phyloP scores from a whole-genome alignment of 1,140 invertebrate species.

The Cotesia glomerata region DNA sequence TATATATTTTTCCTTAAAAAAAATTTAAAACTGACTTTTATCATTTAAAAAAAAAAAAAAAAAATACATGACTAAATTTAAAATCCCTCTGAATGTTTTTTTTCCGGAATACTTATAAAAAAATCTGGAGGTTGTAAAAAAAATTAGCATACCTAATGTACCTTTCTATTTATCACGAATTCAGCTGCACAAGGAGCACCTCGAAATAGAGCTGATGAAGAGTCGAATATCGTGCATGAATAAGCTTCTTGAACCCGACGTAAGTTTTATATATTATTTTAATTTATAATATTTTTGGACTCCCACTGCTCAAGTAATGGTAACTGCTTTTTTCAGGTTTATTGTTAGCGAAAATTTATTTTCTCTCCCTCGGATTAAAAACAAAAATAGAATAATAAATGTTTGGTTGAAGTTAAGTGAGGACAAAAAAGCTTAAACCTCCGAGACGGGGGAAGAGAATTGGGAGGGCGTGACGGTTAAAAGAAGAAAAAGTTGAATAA shows the following conservation, averaged over 20 bases:
- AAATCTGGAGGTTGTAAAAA: too few species aligned
- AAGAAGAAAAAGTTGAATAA: constrained; percentile 1
- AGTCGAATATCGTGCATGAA: constrained; percentile 55
- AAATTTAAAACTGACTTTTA: too few species aligned
- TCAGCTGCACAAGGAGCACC: constrained; percentile 52
- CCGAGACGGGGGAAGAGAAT: not conserved
- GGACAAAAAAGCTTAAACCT: not conserved
- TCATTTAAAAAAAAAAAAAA: too few species aligned
- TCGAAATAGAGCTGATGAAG: constrained; percentile 55
- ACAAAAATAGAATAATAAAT: not conserved
- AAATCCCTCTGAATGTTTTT: too few species aligned
- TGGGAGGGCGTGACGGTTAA: not conserved
- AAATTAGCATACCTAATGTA: not conserved
- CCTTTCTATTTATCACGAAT: constrained; percentile 15
- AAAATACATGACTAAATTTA: too few species aligned
- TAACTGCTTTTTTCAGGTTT: not conserved
- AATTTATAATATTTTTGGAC: not conserved
- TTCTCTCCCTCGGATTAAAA: not conserved
- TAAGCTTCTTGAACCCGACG: constrained; percentile 51
- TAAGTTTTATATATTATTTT: constrained; percentile 30
- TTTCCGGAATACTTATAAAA: too few species aligned
- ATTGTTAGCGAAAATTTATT: not conserved
- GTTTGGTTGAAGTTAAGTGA: constrained; percentile 4
- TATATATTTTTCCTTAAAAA: too few species aligned
- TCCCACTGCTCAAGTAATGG: too few species aligned